Conservation (phyloP, 2,113 vertebrate genomes). For the Ophiodon elongatus region DNA sequence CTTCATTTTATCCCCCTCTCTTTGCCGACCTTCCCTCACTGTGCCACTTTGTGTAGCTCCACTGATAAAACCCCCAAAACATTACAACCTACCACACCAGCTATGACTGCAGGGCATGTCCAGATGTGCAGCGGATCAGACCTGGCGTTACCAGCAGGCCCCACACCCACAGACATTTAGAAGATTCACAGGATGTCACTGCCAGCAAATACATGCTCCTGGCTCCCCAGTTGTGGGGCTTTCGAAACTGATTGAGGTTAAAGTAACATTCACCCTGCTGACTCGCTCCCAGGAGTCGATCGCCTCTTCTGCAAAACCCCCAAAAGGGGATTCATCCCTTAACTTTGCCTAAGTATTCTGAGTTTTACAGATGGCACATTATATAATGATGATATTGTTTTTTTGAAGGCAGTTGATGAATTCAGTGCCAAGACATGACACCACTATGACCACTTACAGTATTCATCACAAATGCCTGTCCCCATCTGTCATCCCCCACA, state of each 20-base stretch:
- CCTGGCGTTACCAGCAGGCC: slow-evolving; percentile 31
- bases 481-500: slow-evolving; percentile 55
- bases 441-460: slow-evolving; percentile 31
- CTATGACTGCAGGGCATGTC: slow-evolving; percentile 34
- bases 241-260: slow-evolving; percentile 21
- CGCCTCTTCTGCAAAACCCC: neutral
- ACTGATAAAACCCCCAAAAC: slow-evolving; percentile 23
- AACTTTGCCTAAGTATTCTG: slow-evolving; percentile 7
- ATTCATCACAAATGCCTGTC: slow-evolving; percentile 46
- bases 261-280: slow-evolving; percentile 31
- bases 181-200: slow-evolving; percentile 44
- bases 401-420: slow-evolving; percentile 35
- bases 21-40: neutral
- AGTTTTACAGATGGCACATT: slow-evolving; percentile 27
- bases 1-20: neutral
- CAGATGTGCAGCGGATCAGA: slow-evolving; percentile 55
- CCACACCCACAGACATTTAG: slow-evolving; percentile 31
- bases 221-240: slow-evolving; percentile 9
- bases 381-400: slow-evolving; percentile 24
- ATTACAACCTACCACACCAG: slow-evolving; percentile 8
- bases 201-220: slow-evolving; percentile 11
- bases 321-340: slow-evolving; percentile 2
- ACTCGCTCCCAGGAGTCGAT: slow-evolving; percentile 23
- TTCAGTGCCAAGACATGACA: slow-evolving; percentile 35
- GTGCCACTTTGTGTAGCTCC: slow-evolving; percentile 9